Evolutionary conservation across 2,888 invertebrate species (phyloP).

Genomic region (Aporophyla lueneburgensis): DNA sequence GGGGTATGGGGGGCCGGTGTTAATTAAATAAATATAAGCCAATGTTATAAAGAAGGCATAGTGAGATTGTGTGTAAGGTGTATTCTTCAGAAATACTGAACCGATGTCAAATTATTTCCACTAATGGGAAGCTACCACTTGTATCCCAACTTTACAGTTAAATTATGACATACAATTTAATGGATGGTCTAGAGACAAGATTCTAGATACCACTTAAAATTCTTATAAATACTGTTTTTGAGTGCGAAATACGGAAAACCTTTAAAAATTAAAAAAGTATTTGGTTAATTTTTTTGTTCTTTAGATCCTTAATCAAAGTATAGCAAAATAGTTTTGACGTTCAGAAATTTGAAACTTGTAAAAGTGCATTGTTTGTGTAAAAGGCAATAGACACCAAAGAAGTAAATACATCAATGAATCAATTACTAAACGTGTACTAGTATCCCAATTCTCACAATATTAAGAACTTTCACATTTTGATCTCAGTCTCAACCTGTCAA

Average conservation of each 20-base stretch:
- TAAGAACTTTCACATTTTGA: too few relatives aligned
- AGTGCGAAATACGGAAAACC: background rate
- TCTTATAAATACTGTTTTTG: background rate
- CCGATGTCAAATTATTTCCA: background rate
- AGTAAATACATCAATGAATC: slow-evolving; percentile 46
- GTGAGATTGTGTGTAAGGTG: too few relatives aligned
- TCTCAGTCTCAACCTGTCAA: too few relatives aligned
- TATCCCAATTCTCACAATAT: too few relatives aligned
- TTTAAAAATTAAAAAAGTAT: background rate
- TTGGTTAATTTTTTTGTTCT: background rate
- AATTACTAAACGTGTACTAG: slow-evolving; percentile 47
- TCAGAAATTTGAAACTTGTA: background rate
- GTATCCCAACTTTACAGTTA: background rate
- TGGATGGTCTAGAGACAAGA: background rate
- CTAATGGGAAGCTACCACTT: background rate
- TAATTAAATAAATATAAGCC: background rate
- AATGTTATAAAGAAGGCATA: background rate
- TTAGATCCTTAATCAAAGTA: background rate
- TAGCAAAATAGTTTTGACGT: background rate
- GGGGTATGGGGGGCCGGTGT: background rate
- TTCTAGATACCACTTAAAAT: background rate
- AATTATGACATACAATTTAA: background rate
- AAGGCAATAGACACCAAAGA: background rate
- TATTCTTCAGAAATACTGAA: too few relatives aligned
- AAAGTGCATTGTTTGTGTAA: background rate